Percentiles rank a stretch among this genome's conserved stretches.
These are phyloP conservation scores for Cheumatopsyche charites DNA, from an alignment of 1,140 invertebrate genomes.

Conservation along the genomic window DNA sequence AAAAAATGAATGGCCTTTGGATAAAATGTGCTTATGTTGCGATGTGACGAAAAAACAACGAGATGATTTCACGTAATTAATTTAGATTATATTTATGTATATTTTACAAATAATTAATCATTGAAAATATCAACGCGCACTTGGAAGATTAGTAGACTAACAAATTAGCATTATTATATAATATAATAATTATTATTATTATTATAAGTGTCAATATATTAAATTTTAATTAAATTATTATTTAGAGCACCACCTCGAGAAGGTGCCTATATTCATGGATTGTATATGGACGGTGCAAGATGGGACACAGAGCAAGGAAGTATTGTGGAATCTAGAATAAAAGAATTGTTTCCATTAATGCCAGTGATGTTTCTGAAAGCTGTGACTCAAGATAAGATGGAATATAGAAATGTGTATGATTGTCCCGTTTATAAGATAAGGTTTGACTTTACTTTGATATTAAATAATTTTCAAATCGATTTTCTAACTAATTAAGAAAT, in stretches of 20 bases:
- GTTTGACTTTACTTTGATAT: conserved; percentile 49
- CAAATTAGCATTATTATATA: too few relatives aligned
- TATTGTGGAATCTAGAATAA: conserved; percentile 83
- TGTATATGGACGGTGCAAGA: conserved; percentile 93
- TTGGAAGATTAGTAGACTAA: conserved; percentile 18
- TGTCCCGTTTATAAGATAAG: conserved; percentile 94
- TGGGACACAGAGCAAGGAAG: conserved; percentile 82
- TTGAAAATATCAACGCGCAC: neutral
- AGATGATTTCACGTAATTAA: conserved; percentile 78
- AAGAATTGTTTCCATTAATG: conserved; percentile 89
- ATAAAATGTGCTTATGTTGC: conserved; percentile 94
- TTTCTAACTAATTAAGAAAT: neutral
- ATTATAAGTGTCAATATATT: too few relatives aligned
- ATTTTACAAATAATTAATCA: too few relatives aligned
- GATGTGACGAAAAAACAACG: conserved; percentile 93
- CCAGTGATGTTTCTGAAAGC: conserved; percentile 92
- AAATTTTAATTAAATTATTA: conserved; percentile 9
- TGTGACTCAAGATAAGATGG: conserved; percentile 87
- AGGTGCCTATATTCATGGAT: conserved; percentile 87
- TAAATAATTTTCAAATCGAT: neutral
- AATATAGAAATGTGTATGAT: conserved; percentile 85
- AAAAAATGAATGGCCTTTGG: conserved; percentile 94
- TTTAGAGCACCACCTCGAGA: conserved; percentile 80
- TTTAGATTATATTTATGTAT: conserved; percentile 13
- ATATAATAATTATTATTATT: too few relatives aligned